Percentiles rank a stretch among this genome's conserved stretches.
Conservation (phyloP, 2,113 vertebrate genomes). For the Oreochromis niloticus region DNA sequence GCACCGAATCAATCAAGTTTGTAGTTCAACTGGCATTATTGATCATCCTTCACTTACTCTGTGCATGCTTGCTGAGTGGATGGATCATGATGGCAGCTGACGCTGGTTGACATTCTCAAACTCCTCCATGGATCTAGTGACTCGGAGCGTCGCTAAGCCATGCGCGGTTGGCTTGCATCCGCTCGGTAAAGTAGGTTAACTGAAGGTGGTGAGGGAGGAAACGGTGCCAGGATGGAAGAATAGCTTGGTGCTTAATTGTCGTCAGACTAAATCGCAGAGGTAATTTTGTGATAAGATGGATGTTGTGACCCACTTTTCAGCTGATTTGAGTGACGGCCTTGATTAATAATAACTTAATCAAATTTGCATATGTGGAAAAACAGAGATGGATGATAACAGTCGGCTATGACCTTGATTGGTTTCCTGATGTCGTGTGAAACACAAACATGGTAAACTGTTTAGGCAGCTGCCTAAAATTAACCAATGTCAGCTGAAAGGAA, state of each 20-base stretch:
- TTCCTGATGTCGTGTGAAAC: background rate
- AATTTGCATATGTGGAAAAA: slow-evolving; percentile 10
- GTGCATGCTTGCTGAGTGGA: background rate
- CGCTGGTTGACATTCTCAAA: background rate
- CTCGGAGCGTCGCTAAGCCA: background rate
- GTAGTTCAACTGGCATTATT: slow-evolving; percentile 4
- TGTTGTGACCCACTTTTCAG: slow-evolving; percentile 17
- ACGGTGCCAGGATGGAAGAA: background rate
- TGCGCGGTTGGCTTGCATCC: background rate
- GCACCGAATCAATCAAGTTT: slow-evolving; percentile 12
- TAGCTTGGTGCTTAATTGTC: background rate
- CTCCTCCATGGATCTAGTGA: background rate
- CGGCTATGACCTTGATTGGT: background rate
- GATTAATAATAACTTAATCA: slow-evolving; percentile 29
- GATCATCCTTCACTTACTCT: slow-evolving; percentile 4
- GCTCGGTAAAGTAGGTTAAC: background rate
- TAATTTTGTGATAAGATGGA: background rate
- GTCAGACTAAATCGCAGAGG: background rate
- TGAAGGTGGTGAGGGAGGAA: background rate
- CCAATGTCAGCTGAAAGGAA: background rate
- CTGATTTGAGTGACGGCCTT: slow-evolving; percentile 29
- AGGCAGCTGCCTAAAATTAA: background rate
- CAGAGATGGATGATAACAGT: background rate
- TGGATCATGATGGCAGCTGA: background rate
- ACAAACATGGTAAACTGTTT: background rate